Conservation (phyloP, 2,113 vertebrate species). For the Brachypteracias leptosomus region DNA sequence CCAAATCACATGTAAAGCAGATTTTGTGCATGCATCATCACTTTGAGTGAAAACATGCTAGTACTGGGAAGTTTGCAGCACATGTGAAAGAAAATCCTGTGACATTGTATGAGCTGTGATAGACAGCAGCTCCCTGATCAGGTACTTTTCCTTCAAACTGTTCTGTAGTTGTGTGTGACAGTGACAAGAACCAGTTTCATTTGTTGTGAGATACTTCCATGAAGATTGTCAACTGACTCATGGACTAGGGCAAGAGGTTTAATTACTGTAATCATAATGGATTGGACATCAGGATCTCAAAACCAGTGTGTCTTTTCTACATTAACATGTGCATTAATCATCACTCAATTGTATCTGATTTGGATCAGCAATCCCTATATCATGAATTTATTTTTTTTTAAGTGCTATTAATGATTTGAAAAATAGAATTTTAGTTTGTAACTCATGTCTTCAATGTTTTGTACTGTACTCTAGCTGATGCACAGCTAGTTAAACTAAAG, state of each 20-base stretch:
- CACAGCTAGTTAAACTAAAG: constrained; percentile 6
- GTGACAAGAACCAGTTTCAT: neutral
- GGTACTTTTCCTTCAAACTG: neutral
- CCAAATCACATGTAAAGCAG: neutral
- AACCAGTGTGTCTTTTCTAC: neutral
- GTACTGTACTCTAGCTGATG: constrained; percentile 15
- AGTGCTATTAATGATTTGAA: neutral
- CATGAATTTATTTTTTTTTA: neutral
- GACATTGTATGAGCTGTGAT: neutral
- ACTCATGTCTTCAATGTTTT: neutral
- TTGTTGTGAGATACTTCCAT: neutral
- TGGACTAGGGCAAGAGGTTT: neutral
- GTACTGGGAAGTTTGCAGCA: neutral
- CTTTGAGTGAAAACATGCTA: neutral
- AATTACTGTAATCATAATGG: neutral
- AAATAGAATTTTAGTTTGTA: neutral
- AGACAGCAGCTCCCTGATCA: neutral
- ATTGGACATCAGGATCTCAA: neutral
- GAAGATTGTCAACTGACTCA: neutral
- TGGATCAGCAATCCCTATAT: neutral
- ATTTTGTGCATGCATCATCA: neutral
- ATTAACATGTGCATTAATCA: neutral
- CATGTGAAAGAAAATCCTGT: neutral
- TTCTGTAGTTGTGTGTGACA: neutral
- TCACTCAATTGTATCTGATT: neutral